These are phyloP conservation scores for Electrophaes corylata DNA, from an alignment of 2,888 invertebrate genomes.

Conservation along the genomic window DNA sequence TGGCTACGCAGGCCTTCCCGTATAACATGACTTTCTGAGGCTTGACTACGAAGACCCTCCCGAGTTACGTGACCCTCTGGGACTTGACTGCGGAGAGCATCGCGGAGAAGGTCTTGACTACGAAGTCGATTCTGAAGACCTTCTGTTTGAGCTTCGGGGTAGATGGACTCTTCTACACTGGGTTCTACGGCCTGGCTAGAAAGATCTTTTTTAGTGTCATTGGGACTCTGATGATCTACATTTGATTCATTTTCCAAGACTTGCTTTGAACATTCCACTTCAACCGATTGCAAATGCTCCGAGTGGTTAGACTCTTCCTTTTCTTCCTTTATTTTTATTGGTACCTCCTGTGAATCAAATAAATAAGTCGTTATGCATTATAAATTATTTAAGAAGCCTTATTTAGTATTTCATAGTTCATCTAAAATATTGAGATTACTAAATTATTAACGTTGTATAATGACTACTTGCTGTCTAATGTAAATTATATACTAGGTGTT, in stretches of 20 bases:
- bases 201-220: neutral
- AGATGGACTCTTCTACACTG: neutral
- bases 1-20: conserved; percentile 21
- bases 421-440: neutral
- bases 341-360: conserved; percentile 8
- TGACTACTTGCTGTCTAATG: too few relatives aligned
- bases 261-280: conserved; percentile 1
- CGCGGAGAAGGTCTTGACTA: conserved; percentile 6
- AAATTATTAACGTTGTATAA: too few relatives aligned
- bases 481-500: too few relatives aligned
- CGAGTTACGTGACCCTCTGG: conserved; percentile 1
- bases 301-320: conserved; percentile 13
- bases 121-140: neutral
- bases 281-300: conserved; percentile 2
- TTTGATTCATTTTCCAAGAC: neutral
- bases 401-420: too few relatives aligned
- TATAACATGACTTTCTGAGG: conserved; percentile 2
- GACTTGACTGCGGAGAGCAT: neutral
- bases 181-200: neutral
- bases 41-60: conserved; percentile 20
- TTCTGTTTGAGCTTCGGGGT: neutral
- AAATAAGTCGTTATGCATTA: neutral
- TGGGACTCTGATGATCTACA: neutral
- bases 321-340: conserved; percentile 17
- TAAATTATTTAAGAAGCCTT: too few relatives aligned